Base-by-base conservation (phyloP, 1,140 invertebrate species). In the Brachionus manjavacas region DNA sequence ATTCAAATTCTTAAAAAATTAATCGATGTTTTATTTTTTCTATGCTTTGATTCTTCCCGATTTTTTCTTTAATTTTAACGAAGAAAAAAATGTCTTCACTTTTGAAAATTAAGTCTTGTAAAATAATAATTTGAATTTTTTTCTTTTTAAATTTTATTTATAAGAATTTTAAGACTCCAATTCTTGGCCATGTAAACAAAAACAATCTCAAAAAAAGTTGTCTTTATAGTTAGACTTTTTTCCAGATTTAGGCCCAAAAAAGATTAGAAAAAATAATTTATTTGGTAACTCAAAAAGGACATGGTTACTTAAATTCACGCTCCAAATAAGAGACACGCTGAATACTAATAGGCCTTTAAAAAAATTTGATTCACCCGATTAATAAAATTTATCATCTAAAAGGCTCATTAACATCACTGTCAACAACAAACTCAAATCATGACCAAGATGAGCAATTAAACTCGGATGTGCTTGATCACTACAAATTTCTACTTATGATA, bases 381-480 rank as follows among this genome's bases (percentile, higher is more conserved):
- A 60, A 60, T 6, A 25, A 20, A 20, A 20, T 60, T 60, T 60
- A 60, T 60, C n/a, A 60, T 9, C 9, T 23, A 60, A 25, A 60
- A 60, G 52, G 52, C 52, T 60, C 52, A 60, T 60, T 60, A 25
- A 14, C 72, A 49, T 76, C 72, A 12, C 12, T 28, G 3, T 20
- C 72, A 49, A 76, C 39, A 49, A 6, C 43, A 76, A 76, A 52
- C 20, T 2, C 35, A 49, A 49, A 12, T 14, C 41, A 25, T 12
- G 43, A 28, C 8, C n/a, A 76, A 76, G 25, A 46, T 31, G 43
- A 28, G 23, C 23, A 76, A 41, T 72, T 35, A 76, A 76, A 76
- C 11, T 49, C 72, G 20, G 79, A 81, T 81, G 79, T 81, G 79
- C 79, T 81, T 81, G 79, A 81, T 81, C 79, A 81, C 52, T 81